Base-by-base conservation (phyloP, 2,113 vertebrate genomes). In the Suncus etruscus region DNA sequence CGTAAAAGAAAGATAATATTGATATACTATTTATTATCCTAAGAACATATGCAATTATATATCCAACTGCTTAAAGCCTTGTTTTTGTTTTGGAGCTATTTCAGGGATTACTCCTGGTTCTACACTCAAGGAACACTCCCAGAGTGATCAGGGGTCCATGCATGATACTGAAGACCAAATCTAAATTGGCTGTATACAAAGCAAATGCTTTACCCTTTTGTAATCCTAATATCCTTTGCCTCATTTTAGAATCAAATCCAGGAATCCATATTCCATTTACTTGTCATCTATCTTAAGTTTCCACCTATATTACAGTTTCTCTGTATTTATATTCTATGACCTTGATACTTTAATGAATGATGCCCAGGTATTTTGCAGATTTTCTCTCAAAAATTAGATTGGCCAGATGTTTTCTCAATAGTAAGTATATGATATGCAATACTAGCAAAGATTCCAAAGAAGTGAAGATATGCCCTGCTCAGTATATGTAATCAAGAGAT, bases 401-500 rank as follows among this genome's bases (percentile, higher is more conserved):
- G 48, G 63, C n/a, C 61, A 72, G 61, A 68, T 45, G 63, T 31
- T 88, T 84, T 48, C 48, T 94, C 68, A 22, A 22, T 72, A 24
- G 73, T 79, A 50, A 94, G 86, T 50, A 8, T n/a, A 61, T 73
- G 68, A 29, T 74, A n/a, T 15, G 10, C 66, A 68, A 27, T 74
- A 74, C 68, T 29, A 79, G 16, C 47, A 94, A 61, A 66, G 48
- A 73, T 48, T 39, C 20, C 79, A 73, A 4, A 58, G 65, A 73
- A 47, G 31, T 47, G 45, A 83, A 20, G 24, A 48, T n/a, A 18
- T 25, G 15, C 54, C 14, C 11, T 65, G 68, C 31, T 83, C 12
- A 0, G 31, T 51, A 11, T 31, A 66, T 61, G 16, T 66, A 24
- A 66, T n/a, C 65, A 87, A 47, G 47, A 87, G 24, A 69, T n/a